A percentile compares a stretch with the other conserved stretches of the same genome.
Conservation (phyloP, 2,113 vertebrate species). For the Zootoca vivipara region DNA sequence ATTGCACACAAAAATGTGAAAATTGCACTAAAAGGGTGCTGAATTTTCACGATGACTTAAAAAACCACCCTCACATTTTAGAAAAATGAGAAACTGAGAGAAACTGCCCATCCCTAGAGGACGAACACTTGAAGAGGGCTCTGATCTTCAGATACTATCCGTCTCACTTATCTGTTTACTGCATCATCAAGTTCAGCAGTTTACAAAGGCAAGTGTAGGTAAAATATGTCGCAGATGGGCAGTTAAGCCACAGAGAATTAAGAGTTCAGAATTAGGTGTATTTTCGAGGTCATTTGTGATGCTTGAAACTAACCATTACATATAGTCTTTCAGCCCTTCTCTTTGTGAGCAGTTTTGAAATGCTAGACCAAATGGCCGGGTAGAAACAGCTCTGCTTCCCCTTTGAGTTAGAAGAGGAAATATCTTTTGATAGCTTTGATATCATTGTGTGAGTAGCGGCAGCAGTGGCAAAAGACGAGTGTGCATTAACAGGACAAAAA, state of each 20-base stretch:
- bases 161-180: not conserved
- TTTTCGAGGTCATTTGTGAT: not conserved
- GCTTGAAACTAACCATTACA: not conserved
- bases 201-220: not conserved
- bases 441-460: conserved; percentile 7
- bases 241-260: not conserved
- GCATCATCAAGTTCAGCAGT: not conserved
- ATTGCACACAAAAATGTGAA: too few relatives aligned
- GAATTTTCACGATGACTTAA: too few relatives aligned
- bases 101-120: too few relatives aligned
- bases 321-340: not conserved
- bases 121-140: not conserved
- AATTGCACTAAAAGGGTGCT: too few relatives aligned
- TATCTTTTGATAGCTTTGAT: not conserved
- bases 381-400: not conserved
- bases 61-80: too few relatives aligned
- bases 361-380: not conserved
- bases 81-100: too few relatives aligned
- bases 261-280: not conserved
- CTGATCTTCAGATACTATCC: not conserved
- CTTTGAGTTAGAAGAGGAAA: conserved; percentile 12
- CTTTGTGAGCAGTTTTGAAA: conserved; percentile 15
- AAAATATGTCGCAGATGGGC: not conserved
- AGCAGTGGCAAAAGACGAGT: not conserved
- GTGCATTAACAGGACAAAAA: conserved; percentile 3